Base-by-base conservation (phyloP, 1,140 invertebrate species). In the Drosophila carrolli region DNA sequence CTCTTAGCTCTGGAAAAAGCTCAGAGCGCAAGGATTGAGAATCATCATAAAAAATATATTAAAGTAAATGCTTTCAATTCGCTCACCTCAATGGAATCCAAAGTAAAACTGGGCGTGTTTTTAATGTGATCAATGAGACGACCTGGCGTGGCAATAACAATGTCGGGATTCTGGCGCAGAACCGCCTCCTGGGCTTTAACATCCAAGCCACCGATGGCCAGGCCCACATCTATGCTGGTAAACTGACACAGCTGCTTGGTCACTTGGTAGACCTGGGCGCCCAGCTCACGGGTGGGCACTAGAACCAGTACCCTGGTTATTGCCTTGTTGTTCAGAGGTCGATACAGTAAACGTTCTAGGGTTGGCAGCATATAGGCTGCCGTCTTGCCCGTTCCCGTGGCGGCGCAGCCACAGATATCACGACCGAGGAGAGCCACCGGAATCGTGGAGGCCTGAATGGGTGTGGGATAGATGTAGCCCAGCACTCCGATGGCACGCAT, bases 351-450 rank as follows among this genome's bases (percentile, higher is more conserved):
- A 76, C 99, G 94, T 93, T 99, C 99, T 23, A 99, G 91, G 32
- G 98, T 98, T 4, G 99, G 99, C 68, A 99, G 93, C 97, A 99
- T 99, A 91, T 99, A 99, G 0, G 98, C 98, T 0, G 98, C 97
- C 3, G 99, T 99, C 95, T 99, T 99, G 35, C 98, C 98, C 6
- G 98, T 99, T 41, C 98, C 99, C 0, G 99, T 99, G 3, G 98
- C 97, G 23, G 86, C 91, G 72, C 90, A 92, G 11, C 91, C 92
- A 46, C 91, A 92, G 53, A 93, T 91, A 55, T 93, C 91, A n/a
- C 92, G 82, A 93, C 96, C 95, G 79, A 97, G 93, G 37, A 99
- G 93, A 23, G 98, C 98, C 9, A 99, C 94, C 0, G 99, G 99
- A 81, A 99, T 98, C 0, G 98, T 98, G 1, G 97, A 96, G 19